A percentile compares a stretch with the other conserved stretches of the same genome.
These are phyloP conservation scores for Peromyscus maniculatus DNA, from an alignment of 2,113 vertebrate genomes.

Conservation along the genomic window DNA sequence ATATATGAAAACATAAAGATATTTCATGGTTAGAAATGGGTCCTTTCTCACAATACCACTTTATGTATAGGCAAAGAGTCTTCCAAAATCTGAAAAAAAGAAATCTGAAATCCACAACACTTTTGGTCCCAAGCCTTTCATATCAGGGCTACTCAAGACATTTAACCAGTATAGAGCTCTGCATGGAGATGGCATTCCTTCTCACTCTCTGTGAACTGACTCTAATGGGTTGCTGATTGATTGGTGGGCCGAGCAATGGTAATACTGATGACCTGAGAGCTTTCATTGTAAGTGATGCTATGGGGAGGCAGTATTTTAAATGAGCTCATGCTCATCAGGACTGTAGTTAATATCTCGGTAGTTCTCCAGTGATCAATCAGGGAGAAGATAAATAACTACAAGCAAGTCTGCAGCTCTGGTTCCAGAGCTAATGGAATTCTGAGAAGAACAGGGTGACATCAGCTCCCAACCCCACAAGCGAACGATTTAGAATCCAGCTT, in stretches of 20 bases:
- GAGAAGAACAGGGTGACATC: background rate
- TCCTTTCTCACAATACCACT: background rate
- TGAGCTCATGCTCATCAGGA: conserved; percentile 52
- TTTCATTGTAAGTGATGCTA: background rate
- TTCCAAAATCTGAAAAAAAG: background rate
- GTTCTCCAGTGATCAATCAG: conserved; percentile 17
- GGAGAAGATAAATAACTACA: background rate
- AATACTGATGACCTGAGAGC: background rate
- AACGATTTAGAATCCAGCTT: background rate
- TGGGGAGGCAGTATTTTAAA: conserved; percentile 32
- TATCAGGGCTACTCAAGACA: background rate
- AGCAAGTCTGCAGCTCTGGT: background rate
- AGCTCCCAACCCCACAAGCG: background rate
- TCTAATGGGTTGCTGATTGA: conserved; percentile 20
- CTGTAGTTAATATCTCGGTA: background rate
- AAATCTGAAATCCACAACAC: background rate
- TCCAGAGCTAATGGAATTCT: background rate
- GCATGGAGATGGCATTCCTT: background rate
- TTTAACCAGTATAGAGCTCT: background rate
- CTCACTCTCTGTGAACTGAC: background rate
- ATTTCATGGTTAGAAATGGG: background rate
- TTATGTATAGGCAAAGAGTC: background rate
- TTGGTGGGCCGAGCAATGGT: background rate
- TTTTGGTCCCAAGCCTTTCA: background rate
- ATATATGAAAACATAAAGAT: background rate